These are phyloP conservation scores for Hydrozoanthus tunicans DNA, from an alignment of 64 coral and sea anemone species.

Conservation along the genomic window DNA sequence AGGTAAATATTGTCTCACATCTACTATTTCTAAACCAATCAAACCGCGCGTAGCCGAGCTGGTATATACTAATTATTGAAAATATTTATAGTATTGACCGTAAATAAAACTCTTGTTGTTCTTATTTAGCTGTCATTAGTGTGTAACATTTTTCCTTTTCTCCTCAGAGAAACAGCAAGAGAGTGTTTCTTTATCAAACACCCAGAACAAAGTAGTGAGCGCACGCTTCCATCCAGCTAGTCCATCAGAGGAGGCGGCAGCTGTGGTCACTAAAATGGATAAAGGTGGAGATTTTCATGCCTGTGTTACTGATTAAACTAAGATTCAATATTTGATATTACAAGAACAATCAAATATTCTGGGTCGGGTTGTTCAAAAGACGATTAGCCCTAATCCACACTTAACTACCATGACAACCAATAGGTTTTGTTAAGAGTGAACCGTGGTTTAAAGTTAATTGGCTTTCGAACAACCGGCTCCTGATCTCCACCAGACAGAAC, in stretches of 20 bases:
- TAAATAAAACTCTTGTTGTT: not conserved
- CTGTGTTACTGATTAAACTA: not conserved
- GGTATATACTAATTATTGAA: too few species aligned
- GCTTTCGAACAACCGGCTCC: too few species aligned
- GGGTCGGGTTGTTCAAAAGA: too few species aligned
- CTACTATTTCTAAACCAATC: too few species aligned
- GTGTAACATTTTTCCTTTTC: not conserved
- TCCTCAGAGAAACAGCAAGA: conserved; percentile 22
- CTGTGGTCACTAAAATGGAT: not conserved
- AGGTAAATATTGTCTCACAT: too few species aligned
- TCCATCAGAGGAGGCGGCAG: not conserved
- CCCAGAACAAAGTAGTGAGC: not conserved
- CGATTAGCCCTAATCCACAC: too few species aligned
- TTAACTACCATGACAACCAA: too few species aligned
- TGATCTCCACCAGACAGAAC: too few species aligned
- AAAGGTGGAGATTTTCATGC: not conserved
- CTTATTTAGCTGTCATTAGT: not conserved
- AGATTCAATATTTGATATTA: not conserved
- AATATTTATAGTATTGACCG: not conserved
- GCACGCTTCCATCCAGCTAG: not conserved
- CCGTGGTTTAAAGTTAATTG: too few species aligned
- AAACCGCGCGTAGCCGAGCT: too few species aligned
- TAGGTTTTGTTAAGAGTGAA: too few species aligned
- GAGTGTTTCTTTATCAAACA: not conserved
- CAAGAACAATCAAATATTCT: too few species aligned